Evolutionary conservation across 2,113 vertebrate genomes (phyloP), one percentile per base, ranked within the genome.

Genomic region (Jacana jacana): DNA sequence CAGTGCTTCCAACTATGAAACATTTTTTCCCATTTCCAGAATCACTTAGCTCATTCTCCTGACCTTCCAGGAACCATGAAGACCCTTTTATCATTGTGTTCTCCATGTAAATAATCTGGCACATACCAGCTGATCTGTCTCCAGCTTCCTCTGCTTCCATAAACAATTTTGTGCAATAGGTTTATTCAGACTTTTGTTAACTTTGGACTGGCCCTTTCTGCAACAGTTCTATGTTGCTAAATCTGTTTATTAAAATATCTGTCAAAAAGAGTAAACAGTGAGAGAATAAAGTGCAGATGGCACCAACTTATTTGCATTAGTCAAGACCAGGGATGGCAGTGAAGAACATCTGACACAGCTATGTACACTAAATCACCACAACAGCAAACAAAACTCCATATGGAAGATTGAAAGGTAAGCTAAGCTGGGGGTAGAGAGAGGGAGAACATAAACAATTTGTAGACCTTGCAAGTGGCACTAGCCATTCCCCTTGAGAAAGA

Each of bases 131-230:
- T 86, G 81, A 93, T 95, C 72, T 82, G 86, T 91, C 78, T 94
- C 80, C 70, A 95, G 48, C 81, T 84, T 89, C 78, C 44, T 66
- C 49, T 66, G 40, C 63, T 96, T 94, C 95, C 88, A 65, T 91
- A 96, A 97, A 95, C 81, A 93, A 76, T 87, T 96, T 87, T 79
- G 66, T 93, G 86, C 86, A 96, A 95, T 27, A 93, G 49, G 16
- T 46, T 92, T 89, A 89, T n/a, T 94, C 91, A 86, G 91, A 85
- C 65, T 94, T 88, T 49, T 78, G 52, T 92, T 91, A 96, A 89
- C 70, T 65, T 96, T 51, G 73, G 73, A 94, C 54, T 6, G 3
- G 83, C 65, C 58, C 65, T 95, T 82, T 81, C 69, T 79, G 81
- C 91, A 95, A 91, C 83, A 80, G 71, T 48, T 84, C 65, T 79